Evolutionary conservation across 2,888 invertebrate species (phyloP).

Genomic region (Aquatica leii): DNA sequence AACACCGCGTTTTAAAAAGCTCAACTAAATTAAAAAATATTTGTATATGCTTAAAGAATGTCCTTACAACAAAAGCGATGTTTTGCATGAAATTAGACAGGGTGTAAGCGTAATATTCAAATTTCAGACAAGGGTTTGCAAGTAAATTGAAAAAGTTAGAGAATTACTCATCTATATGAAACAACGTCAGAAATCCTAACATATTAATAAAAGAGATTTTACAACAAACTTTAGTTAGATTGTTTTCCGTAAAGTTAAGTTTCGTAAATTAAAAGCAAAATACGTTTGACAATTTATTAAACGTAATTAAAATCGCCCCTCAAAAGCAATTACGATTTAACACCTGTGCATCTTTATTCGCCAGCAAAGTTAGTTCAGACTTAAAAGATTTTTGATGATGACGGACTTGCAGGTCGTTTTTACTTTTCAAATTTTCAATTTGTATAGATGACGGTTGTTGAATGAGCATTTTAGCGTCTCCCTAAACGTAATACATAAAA

Average conservation of each 20-base stretch:
- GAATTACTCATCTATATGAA: slow-evolving; percentile 26
- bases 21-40: slow-evolving; percentile 9
- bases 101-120: slow-evolving; percentile 20
- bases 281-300: not conserved
- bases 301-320: too few species aligned
- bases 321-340: too few species aligned
- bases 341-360: too few species aligned
- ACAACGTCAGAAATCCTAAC: slow-evolving; percentile 20
- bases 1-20: too few species aligned
- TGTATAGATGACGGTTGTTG: slow-evolving; percentile 31
- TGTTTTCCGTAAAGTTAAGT: slow-evolving; percentile 14
- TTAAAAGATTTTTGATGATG: not conserved
- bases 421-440: slow-evolving; percentile 28
- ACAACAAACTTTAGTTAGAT: slow-evolving; percentile 10
- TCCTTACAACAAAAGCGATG: slow-evolving; percentile 15
- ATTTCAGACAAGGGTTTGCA: slow-evolving; percentile 29
- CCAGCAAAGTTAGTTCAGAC: not conserved
- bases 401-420: too few species aligned
- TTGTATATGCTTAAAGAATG: slow-evolving; percentile 13
- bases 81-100: slow-evolving; percentile 26
- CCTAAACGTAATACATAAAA: slow-evolving; percentile 42
- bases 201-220: slow-evolving; percentile 14
- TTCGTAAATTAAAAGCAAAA: slow-evolving; percentile 11
- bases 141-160: slow-evolving; percentile 30
- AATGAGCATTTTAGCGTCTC: slow-evolving; percentile 33